Conservation (phyloP, 1,140 invertebrate genomes). For the Heterodera schachtii region DNA sequence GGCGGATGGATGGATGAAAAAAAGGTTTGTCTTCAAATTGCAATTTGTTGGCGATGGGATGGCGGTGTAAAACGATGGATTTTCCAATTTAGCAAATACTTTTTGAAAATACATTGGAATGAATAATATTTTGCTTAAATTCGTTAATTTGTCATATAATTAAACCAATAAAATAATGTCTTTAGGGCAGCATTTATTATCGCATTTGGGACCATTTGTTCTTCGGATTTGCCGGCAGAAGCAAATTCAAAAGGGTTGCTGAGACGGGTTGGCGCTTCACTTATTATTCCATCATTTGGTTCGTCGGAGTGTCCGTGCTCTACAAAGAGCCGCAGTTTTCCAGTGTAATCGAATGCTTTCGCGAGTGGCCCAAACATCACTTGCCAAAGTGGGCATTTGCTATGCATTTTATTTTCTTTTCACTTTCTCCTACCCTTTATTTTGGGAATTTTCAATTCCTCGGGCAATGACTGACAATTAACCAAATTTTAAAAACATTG, state of each 20-base stretch:
- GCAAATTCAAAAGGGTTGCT: constrained; percentile 62
- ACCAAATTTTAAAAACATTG: too few relatives aligned
- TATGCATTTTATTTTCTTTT: too few relatives aligned
- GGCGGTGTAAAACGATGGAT: too few relatives aligned
- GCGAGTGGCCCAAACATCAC: constrained; percentile 57
- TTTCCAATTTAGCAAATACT: too few relatives aligned
- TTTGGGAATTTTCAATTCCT: too few relatives aligned
- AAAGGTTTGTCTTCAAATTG: constrained; percentile 16
- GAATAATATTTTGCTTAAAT: too few relatives aligned
- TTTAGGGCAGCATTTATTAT: constrained; percentile 25
- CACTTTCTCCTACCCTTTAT: too few relatives aligned
- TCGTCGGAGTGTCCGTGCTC: constrained; percentile 53
- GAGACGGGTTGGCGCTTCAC: constrained; percentile 63
- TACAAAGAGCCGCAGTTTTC: constrained; percentile 54
- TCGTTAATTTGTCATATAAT: too few relatives aligned
- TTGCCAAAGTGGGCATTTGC: constrained; percentile 34
- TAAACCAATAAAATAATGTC: too few relatives aligned
- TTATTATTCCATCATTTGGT: constrained; percentile 54
- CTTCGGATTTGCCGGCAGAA: constrained; percentile 38
- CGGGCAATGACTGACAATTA: too few relatives aligned
- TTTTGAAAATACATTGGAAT: too few relatives aligned
- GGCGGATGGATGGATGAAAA: constrained; percentile 55
- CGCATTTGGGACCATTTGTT: constrained; percentile 37
- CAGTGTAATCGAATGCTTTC: constrained; percentile 59
- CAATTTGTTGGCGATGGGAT: too few relatives aligned